Evolutionary conservation across 2,888 invertebrate genomes (phyloP).

Genomic region (Cheilosia urbana): DNA sequence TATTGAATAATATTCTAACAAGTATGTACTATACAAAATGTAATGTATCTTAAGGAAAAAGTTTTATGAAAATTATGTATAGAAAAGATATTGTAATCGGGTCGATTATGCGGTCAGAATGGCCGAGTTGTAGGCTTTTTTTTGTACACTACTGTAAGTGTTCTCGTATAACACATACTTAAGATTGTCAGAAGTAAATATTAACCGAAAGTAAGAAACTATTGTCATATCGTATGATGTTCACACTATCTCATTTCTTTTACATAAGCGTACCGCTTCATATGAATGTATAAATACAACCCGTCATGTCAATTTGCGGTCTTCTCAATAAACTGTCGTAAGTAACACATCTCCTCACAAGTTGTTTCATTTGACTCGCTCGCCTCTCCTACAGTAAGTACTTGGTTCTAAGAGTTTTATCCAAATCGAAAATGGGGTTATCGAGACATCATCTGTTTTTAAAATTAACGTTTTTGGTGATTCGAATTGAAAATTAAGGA

Average conservation of each 20-base stretch:
- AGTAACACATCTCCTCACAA: too few relatives aligned
- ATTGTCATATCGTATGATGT: constrained; percentile 14
- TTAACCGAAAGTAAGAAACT: constrained; percentile 11
- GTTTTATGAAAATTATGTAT: not conserved
- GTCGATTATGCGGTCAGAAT: constrained; percentile 22
- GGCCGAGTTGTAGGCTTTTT: constrained; percentile 8
- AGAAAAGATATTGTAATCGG: constrained; percentile 1
- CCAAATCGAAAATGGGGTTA: too few relatives aligned
- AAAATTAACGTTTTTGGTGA: too few relatives aligned
- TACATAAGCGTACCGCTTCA: not conserved
- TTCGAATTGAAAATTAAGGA: too few relatives aligned
- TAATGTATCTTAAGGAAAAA: not conserved
- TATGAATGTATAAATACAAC: too few relatives aligned
- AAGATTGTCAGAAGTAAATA: constrained; percentile 14
- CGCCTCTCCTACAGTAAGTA: too few relatives aligned
- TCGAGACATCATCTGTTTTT: too few relatives aligned
- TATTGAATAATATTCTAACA: too few relatives aligned
- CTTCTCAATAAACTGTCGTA: too few relatives aligned
- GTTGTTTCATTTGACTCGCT: too few relatives aligned
- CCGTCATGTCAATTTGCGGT: too few relatives aligned
- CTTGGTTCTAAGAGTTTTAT: too few relatives aligned
- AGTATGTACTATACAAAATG: not conserved
- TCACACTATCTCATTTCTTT: constrained; percentile 12
- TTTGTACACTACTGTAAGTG: not conserved
- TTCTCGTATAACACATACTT: constrained; percentile 11